Conservation (phyloP, 2,113 vertebrate species). For the Hoplias malabaricus region DNA sequence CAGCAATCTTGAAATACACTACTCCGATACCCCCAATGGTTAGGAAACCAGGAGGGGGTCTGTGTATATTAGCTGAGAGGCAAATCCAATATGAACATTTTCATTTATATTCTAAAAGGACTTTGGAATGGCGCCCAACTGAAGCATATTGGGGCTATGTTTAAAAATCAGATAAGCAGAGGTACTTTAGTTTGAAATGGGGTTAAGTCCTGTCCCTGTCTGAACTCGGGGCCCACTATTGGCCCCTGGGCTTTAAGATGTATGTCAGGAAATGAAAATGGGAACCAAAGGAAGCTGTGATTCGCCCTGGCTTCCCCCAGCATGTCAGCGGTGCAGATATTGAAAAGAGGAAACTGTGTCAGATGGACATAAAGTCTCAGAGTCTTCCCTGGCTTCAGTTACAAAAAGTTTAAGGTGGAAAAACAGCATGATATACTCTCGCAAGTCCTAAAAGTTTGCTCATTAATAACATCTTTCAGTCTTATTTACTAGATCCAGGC, state of each 20-base stretch:
- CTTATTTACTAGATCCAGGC: too few relatives aligned
- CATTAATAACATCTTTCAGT: not conserved
- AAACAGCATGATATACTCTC: not conserved
- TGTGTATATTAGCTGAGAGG: not conserved
- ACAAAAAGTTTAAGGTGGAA: not conserved
- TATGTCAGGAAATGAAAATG: conserved; percentile 35
- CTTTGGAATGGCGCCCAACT: not conserved
- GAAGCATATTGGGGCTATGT: not conserved
- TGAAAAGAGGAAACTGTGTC: not conserved
- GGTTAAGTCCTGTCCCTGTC: not conserved
- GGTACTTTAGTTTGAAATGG: not conserved
- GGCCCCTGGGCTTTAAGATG: not conserved
- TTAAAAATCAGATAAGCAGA: not conserved
- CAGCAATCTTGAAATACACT: not conserved
- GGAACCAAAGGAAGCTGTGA: conserved; percentile 1
- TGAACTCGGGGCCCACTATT: not conserved
- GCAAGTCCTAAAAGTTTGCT: not conserved
- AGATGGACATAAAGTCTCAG: not conserved
- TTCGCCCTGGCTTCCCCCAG: not conserved
- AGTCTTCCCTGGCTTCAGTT: not conserved
- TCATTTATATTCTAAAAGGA: not conserved
- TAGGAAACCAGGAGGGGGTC: not conserved
- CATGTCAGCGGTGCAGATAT: not conserved
- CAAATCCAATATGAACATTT: not conserved
- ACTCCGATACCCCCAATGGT: not conserved